Conservation (phyloP, 2,113 vertebrate species). For the Odocoileus virginianus region DNA sequence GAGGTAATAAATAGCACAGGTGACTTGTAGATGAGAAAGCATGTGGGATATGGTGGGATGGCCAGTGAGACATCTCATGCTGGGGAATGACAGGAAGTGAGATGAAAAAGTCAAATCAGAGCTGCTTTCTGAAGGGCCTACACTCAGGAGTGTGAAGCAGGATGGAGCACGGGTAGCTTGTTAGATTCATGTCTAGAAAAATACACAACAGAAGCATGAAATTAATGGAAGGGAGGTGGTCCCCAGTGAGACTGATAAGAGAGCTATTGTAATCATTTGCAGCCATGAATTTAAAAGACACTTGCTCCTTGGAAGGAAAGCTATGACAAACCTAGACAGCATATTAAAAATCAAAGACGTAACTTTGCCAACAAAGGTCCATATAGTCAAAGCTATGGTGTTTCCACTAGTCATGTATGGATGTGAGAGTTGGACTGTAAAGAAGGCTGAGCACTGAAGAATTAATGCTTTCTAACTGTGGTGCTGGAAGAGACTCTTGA, state of each 20-base stretch:
- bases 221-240: neutral
- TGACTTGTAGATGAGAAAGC: neutral
- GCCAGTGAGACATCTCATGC: neutral
- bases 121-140: neutral
- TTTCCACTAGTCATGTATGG: neutral
- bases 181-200: neutral
- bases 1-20: accelerated
- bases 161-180: neutral
- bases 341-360: neutral
- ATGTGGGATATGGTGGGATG: accelerated
- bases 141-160: too few relatives aligned
- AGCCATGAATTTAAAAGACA: neutral
- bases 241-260: neutral
- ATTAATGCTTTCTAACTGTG: neutral
- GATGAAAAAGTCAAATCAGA: neutral
- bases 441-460: neutral
- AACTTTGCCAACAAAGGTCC: neutral
- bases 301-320: neutral
- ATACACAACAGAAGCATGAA: neutral
- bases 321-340: neutral
- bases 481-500: neutral
- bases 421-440: neutral
- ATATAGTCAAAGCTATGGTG: neutral
- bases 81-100: neutral
- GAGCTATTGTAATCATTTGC: neutral